These are phyloP conservation scores for Anodontia alba DNA, from an alignment of 2,888 invertebrate genomes.

Conservation along the genomic window DNA sequence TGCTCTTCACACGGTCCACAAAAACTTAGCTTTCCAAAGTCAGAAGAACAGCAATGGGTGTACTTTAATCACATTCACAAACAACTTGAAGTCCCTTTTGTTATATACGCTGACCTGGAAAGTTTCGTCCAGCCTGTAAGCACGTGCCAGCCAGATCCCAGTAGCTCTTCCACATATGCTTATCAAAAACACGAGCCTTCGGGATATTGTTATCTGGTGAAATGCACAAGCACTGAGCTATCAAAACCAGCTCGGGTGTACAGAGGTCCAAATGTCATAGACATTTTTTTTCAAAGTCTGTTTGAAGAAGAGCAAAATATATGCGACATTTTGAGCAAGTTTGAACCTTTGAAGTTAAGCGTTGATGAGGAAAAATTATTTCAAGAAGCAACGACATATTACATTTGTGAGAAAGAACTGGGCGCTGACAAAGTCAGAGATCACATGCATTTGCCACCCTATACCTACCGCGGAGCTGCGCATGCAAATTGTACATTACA, in stretches of 20 bases:
- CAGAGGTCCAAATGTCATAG: too few relatives aligned
- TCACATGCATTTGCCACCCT: too few relatives aligned
- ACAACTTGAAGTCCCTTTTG: constrained; percentile 35
- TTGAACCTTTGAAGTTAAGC: too few relatives aligned
- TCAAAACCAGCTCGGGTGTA: too few relatives aligned
- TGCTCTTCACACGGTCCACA: too few relatives aligned
- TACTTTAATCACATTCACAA: too few relatives aligned
- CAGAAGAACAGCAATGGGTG: too few relatives aligned
- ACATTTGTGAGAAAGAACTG: constrained; percentile 34
- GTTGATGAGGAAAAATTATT: constrained; percentile 25
- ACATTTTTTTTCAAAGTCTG: too few relatives aligned
- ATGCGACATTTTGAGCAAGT: constrained; percentile 24
- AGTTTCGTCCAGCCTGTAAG: constrained; percentile 23
- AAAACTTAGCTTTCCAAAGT: too few relatives aligned
- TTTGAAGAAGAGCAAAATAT: too few relatives aligned
- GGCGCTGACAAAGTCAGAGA: too few relatives aligned
- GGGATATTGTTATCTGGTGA: constrained; percentile 28
- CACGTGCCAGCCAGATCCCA: constrained; percentile 28
- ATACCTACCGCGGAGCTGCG: neutral
- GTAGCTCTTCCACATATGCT: constrained; percentile 34
- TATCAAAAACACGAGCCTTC: constrained; percentile 43
- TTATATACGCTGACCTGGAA: constrained; percentile 45
- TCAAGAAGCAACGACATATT: constrained; percentile 27
- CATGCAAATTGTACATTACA: neutral
- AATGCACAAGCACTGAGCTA: constrained; percentile 28